Evolutionary conservation across 2,113 vertebrate species (phyloP).

Genomic region (Scatophagus argus): DNA sequence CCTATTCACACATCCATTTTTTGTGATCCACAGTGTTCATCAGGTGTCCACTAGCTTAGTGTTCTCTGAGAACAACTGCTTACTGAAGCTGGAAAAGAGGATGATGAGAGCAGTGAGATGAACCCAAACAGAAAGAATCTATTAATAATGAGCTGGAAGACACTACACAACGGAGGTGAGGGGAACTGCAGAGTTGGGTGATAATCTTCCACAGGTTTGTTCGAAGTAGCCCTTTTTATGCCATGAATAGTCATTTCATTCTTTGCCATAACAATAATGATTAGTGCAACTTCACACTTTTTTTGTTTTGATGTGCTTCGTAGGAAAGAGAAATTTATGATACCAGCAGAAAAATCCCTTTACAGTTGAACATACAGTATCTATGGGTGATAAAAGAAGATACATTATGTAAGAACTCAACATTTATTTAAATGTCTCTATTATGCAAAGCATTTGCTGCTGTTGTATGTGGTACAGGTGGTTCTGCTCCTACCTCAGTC

Average conservation of each 20-base stretch:
- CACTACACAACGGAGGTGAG: background rate
- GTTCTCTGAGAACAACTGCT: background rate
- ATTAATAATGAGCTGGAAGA: background rate
- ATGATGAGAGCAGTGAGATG: background rate
- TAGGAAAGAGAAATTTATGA: background rate
- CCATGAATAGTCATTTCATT: background rate
- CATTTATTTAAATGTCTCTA: background rate
- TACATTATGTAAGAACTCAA: background rate
- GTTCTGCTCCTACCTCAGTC: slow-evolving; percentile 88
- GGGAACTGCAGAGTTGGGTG: background rate
- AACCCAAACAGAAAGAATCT: background rate
- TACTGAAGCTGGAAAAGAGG: background rate
- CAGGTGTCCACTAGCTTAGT: background rate
- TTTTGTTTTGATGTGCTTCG: background rate
- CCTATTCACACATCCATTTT: background rate
- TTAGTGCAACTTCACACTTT: background rate
- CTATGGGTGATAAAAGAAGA: background rate
- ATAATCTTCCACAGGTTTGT: background rate
- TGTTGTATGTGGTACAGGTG: background rate
- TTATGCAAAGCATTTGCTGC: background rate
- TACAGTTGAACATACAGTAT: background rate
- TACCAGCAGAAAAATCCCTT: background rate
- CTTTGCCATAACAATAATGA: background rate
- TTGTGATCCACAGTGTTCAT: background rate
- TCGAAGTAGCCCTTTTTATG: background rate